Evolutionary conservation across 2,888 invertebrate species (phyloP).

Genomic region (Drosophila subquinaria): DNA sequence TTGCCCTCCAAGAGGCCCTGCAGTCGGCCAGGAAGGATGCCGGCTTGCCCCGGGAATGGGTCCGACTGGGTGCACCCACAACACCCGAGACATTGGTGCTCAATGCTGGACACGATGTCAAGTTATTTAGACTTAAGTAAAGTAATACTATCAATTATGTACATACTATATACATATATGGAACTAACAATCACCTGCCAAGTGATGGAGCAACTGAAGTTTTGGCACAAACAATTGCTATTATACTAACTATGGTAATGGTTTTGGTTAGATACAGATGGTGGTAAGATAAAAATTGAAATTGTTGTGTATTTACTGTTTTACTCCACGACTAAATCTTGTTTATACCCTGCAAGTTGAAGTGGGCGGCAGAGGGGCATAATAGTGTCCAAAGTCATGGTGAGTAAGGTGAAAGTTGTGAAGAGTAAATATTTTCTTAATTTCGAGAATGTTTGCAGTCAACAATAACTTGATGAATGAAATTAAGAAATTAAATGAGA

Average conservation of each 20-base stretch:
- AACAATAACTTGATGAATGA: neutral
- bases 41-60: slow-evolving; percentile 85
- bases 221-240: neutral
- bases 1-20: slow-evolving; percentile 90
- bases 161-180: neutral
- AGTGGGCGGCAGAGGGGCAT: neutral
- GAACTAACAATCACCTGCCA: neutral
- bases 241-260: neutral
- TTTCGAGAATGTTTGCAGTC: no score
- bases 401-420: no score
- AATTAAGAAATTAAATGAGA: neutral
- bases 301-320: neutral
- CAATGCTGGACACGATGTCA: slow-evolving; percentile 73
- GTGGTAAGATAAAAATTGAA: neutral
- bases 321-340: neutral
- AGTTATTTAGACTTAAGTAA: slow-evolving; percentile 60
- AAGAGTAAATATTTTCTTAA: no score
- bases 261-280: neutral
- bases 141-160: slow-evolving; percentile 22
- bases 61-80: slow-evolving; percentile 82
- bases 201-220: neutral
- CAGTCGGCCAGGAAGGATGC: slow-evolving; percentile 89
- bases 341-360: neutral
- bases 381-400: no score
- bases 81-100: slow-evolving; percentile 82